Evolutionary conservation across 2,113 vertebrate species (phyloP).

Genomic region (Triplophysa dalaica): DNA sequence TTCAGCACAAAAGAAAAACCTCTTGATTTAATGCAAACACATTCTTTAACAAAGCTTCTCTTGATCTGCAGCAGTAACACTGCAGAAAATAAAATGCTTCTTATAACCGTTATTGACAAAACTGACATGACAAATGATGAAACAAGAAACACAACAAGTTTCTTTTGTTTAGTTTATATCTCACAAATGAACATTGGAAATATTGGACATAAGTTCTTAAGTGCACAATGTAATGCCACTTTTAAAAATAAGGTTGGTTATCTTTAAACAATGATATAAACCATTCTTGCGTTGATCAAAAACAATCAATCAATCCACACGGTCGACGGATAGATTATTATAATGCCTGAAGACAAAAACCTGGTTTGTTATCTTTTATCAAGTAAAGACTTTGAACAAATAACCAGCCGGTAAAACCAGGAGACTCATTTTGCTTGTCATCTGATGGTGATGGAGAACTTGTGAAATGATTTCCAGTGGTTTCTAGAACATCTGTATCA

Average conservation of each 20-base stretch:
- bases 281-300: neutral
- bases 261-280: neutral
- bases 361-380: conserved; percentile 1
- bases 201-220: neutral
- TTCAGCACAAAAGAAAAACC: neutral
- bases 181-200: neutral
- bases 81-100: neutral
- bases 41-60: neutral
- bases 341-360: conserved; percentile 10
- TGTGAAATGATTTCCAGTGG: neutral
- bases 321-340: neutral
- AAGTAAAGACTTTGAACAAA: neutral
- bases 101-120: neutral
- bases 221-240: neutral
- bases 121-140: neutral
- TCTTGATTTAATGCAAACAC: neutral
- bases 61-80: conserved; percentile 4
- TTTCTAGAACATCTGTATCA: conserved; percentile 95
- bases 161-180: neutral
- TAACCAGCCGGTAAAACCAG: conserved; percentile 4
- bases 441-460: neutral
- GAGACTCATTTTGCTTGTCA: neutral
- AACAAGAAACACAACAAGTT: neutral
- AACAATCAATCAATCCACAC: neutral
- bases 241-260: neutral